Percentiles rank a stretch among this genome's conserved stretches.
phyloP scores from a whole-genome alignment of 2,888 invertebrate species.

The Polyploca ridens region DNA sequence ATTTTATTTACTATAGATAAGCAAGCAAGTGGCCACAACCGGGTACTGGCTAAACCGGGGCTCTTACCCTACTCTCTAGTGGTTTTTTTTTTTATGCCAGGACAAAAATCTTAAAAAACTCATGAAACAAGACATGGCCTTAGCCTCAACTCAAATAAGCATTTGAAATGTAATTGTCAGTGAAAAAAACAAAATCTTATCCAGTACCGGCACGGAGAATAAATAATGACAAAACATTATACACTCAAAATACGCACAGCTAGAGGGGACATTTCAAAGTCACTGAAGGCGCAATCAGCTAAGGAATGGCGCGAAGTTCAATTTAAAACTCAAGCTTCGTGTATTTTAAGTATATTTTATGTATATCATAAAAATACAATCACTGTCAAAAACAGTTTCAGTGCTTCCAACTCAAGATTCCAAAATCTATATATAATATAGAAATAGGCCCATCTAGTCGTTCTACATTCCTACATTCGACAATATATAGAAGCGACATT shows the following conservation, averaged over 20 bases:
- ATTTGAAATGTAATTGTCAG: not conserved
- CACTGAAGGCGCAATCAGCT: not conserved
- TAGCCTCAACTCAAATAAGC: not conserved
- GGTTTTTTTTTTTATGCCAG: no score
- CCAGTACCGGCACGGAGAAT: no score
- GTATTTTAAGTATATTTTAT: not conserved
- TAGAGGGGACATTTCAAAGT: not conserved
- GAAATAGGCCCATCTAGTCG: conserved; percentile 34
- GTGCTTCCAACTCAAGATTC: no score
- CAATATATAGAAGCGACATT: conserved; percentile 27
- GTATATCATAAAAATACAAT: not conserved
- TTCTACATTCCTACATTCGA: conserved; percentile 25
- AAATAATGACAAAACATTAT: not conserved
- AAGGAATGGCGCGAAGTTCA: not conserved
- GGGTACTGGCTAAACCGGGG: no score
- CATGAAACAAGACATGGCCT: not conserved
- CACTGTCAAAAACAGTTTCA: not conserved
- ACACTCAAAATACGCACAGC: not conserved
- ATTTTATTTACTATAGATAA: no score
- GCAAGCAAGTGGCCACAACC: no score
- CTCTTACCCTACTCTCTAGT: no score
- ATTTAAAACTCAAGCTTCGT: not conserved
- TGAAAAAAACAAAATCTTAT: not conserved
- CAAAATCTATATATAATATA: not conserved
- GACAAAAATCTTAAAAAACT: not conserved